phyloP scores from a whole-genome alignment of 1,140 invertebrate genomes.

The Eubasilissa regina region DNA sequence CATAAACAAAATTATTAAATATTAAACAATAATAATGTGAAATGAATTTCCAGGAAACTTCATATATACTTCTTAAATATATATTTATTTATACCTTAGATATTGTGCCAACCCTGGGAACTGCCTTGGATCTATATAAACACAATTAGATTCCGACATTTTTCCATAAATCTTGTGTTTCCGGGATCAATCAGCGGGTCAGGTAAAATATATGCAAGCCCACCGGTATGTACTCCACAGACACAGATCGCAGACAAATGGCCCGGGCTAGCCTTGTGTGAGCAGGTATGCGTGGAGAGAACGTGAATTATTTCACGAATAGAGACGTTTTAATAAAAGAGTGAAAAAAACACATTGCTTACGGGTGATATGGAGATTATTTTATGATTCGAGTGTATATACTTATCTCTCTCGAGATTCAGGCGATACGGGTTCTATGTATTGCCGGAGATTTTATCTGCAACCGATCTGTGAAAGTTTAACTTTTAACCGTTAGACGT shows the following conservation, averaged over 20 bases:
- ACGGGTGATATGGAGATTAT: background rate
- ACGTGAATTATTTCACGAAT: conserved; percentile 39
- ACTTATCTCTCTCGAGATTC: conserved; percentile 25
- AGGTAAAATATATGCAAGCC: conserved; percentile 20
- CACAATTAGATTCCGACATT: conserved; percentile 44
- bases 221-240: background rate
- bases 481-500: background rate
- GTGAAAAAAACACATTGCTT: conserved; percentile 11
- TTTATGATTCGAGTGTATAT: background rate
- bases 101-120: background rate
- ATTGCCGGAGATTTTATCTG: conserved; percentile 23
- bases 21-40: no score
- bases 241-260: conserved; percentile 17
- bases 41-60: no score
- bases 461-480: conserved; percentile 4
- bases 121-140: conserved; percentile 36
- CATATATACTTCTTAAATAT: no score
- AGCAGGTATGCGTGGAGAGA: conserved; percentile 15
- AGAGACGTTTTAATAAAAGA: conserved; percentile 30
- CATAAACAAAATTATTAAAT: no score
- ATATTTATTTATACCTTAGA: no score
- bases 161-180: conserved; percentile 46
- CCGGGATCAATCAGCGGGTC: conserved; percentile 45
- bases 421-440: conserved; percentile 3
- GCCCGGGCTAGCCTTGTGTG: conserved; percentile 30